phyloP scores from a whole-genome alignment of 2,113 vertebrate species.

The Bubo bubo region DNA sequence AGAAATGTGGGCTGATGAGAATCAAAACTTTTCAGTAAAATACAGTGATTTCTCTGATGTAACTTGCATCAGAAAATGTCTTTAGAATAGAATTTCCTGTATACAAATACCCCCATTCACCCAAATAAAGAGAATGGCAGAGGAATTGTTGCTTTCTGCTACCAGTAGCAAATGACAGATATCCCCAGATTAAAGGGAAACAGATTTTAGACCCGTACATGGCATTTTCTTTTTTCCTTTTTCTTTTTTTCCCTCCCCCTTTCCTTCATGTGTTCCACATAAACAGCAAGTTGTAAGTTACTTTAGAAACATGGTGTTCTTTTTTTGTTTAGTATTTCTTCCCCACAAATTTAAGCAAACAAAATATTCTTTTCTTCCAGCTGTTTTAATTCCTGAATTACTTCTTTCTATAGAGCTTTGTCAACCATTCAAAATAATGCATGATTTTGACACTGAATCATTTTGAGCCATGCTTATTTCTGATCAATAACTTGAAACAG shows the following conservation, averaged over 20 bases:
- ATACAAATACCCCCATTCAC: neutral
- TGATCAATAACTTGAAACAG: neutral
- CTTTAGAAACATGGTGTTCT: neutral
- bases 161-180: neutral
- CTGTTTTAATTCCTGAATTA: neutral
- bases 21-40: neutral
- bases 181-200: neutral
- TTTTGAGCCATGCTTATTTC: neutral
- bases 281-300: neutral
- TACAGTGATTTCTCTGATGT: neutral
- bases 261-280: neutral
- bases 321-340: neutral
- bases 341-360: neutral
- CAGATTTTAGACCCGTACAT: neutral
- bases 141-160: neutral
- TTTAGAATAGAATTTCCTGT: neutral
- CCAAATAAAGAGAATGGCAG: neutral
- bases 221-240: neutral
- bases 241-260: neutral
- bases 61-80: neutral
- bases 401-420: neutral
- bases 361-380: neutral
- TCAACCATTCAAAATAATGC: neutral
- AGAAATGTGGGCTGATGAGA: neutral
- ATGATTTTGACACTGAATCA: neutral